Evolutionary conservation across 2,888 invertebrate genomes (phyloP).

Genomic region (Athrips mouffetella): DNA sequence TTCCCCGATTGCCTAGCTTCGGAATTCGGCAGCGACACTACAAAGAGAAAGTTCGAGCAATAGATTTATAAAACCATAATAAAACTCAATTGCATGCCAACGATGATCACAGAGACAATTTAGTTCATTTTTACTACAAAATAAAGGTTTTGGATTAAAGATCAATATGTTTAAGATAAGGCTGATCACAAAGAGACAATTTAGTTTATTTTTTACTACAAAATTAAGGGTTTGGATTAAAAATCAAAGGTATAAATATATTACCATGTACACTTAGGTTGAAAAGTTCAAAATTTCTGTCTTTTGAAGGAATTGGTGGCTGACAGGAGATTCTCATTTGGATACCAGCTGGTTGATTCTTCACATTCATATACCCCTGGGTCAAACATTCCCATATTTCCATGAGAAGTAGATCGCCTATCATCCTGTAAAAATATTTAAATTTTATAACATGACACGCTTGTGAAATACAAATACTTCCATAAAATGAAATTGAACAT

Average conservation of each 20-base stretch:
- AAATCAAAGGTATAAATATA: constrained; percentile 17
- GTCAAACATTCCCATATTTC: constrained; percentile 80
- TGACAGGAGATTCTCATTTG: constrained; percentile 55
- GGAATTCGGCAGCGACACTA: constrained; percentile 53
- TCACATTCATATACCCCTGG: constrained; percentile 47
- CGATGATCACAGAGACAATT: too few relatives aligned
- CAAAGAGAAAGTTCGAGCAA: not conserved
- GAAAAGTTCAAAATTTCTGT: constrained; percentile 48
- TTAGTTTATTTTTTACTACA: too few relatives aligned
- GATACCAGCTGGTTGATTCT: constrained; percentile 34
- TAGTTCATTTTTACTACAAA: too few relatives aligned
- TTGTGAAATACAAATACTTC: not conserved
- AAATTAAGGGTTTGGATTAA: not conserved
- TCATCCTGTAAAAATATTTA: constrained; percentile 48
- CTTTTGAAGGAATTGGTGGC: constrained; percentile 51
- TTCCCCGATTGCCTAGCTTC: constrained; percentile 41
- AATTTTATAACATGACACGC: not conserved
- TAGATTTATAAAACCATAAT: too few relatives aligned
- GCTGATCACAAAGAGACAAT: too few relatives aligned
- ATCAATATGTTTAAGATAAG: too few relatives aligned
- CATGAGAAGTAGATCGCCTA: constrained; percentile 78
- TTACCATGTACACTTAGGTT: constrained; percentile 60
- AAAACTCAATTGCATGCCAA: too few relatives aligned
- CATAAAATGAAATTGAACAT: not conserved
- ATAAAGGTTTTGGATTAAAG: too few relatives aligned